phyloP scores from a whole-genome alignment of 2,113 vertebrate genomes.

The Egretta garzetta region DNA sequence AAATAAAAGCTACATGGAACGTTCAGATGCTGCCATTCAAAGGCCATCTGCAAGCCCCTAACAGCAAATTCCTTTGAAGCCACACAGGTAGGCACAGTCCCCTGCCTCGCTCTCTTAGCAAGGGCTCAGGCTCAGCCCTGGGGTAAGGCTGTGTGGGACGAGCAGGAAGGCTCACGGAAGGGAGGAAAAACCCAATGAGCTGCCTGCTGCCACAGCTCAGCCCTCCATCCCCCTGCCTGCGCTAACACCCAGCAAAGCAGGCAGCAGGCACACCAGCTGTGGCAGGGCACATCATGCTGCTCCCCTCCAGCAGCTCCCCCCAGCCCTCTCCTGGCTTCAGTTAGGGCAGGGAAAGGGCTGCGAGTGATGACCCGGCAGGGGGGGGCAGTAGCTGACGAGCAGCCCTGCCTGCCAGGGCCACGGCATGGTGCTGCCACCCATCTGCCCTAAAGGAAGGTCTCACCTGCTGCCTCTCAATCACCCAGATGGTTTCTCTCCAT shows the following conservation, averaged over 20 bases:
- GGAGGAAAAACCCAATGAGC: neutral
- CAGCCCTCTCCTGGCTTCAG: neutral
- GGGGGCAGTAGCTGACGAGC: neutral
- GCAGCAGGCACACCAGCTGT: neutral
- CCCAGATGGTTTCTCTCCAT: neutral
- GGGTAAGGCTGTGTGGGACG: neutral
- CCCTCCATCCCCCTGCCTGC: neutral
- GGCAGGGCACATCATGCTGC: neutral
- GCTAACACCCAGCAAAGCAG: neutral
- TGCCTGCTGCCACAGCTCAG: neutral
- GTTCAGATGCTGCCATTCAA: neutral
- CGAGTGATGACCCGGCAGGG: neutral
- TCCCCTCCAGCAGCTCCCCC: neutral
- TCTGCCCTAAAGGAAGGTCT: neutral
- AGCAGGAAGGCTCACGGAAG: neutral
- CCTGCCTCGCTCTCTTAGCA: neutral
- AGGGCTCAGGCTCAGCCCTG: neutral
- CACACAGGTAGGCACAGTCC: neutral
- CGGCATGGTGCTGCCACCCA: rapidly evolving
- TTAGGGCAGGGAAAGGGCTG: neutral
- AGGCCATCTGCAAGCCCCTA: neutral
- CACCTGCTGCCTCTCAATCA: neutral
- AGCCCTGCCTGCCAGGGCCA: neutral
- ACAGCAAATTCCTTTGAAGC: neutral
- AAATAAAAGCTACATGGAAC: neutral